phyloP scores from a whole-genome alignment of 1,140 invertebrate genomes.

The Argopecten irradians region DNA sequence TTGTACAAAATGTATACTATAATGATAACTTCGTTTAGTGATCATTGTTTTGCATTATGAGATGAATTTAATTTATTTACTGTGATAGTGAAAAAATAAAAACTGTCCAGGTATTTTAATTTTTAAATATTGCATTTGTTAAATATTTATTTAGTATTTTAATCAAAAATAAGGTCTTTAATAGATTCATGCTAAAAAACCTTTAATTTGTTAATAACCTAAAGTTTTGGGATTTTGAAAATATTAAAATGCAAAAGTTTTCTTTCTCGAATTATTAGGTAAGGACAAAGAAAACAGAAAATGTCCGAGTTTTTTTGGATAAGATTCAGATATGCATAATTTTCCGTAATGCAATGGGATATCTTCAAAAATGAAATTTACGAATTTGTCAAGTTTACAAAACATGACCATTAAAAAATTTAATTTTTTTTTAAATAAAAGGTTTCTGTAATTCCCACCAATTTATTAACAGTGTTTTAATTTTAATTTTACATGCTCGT shows the following conservation, averaged over 20 bases:
- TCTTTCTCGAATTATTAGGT: neutral
- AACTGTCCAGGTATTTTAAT: conserved; percentile 27
- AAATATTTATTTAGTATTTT: neutral
- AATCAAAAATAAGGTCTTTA: neutral
- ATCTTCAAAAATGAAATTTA: neutral
- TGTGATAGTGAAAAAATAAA: neutral
- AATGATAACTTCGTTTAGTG: no score
- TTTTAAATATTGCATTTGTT: conserved; percentile 14
- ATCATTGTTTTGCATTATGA: neutral
- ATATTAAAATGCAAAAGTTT: conserved; percentile 14
- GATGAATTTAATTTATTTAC: no score
- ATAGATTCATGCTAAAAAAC: neutral
- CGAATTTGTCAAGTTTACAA: conserved; percentile 25
- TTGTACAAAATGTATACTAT: no score
- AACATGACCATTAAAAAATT: no score
- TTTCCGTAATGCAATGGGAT: neutral
- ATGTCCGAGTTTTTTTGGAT: neutral
- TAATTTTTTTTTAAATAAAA: no score
- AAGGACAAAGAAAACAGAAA: neutral
- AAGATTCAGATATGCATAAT: neutral
- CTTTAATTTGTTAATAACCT: neutral
- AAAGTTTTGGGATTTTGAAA: conserved; percentile 37
- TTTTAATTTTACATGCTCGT: no score
- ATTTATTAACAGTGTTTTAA: no score
- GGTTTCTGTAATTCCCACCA: no score